Evolutionary conservation across 2,797 vertebrate genomes (phyloP).

Genomic region (Acrocephalus scirpaceus): DNA sequence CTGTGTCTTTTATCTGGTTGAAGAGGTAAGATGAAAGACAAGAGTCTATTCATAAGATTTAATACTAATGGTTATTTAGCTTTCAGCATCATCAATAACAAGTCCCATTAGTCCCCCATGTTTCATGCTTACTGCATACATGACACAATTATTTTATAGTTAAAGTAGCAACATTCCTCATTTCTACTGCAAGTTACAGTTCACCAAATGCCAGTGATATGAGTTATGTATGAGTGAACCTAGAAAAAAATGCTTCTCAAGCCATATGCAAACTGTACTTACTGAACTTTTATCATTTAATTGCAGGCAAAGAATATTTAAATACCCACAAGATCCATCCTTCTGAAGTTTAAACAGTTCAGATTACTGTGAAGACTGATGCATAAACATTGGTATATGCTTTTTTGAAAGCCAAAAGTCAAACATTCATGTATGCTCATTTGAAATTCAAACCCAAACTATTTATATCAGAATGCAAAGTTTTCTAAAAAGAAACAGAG

Average conservation of each 20-base stretch:
- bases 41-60: constrained; percentile 74
- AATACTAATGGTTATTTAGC: constrained; percentile 77
- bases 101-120: constrained; percentile 63
- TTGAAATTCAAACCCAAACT: constrained; percentile 36
- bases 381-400: constrained; percentile 28
- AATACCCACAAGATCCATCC: constrained; percentile 16
- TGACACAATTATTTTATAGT: constrained; percentile 53
- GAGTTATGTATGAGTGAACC: neutral
- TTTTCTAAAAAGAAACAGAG: constrained; percentile 4
- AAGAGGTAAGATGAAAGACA: constrained; percentile 76
- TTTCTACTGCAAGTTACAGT: constrained; percentile 20
- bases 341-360: constrained; percentile 42
- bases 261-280: constrained; percentile 10
- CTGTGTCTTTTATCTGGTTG: constrained; percentile 73
- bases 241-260: neutral
- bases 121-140: constrained; percentile 70
- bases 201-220: neutral
- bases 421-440: constrained; percentile 25
- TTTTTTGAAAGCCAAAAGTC: constrained; percentile 39
- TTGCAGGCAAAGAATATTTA: constrained; percentile 48
- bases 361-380: constrained; percentile 26
- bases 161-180: constrained; percentile 37
- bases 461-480: constrained; percentile 20
- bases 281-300: constrained; percentile 25
- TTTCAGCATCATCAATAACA: constrained; percentile 75